Evolutionary conservation across 2,797 vertebrate genomes (phyloP), one percentile per base, ranked within the genome.

Genomic region (Peromyscus melanophrys): DNA sequence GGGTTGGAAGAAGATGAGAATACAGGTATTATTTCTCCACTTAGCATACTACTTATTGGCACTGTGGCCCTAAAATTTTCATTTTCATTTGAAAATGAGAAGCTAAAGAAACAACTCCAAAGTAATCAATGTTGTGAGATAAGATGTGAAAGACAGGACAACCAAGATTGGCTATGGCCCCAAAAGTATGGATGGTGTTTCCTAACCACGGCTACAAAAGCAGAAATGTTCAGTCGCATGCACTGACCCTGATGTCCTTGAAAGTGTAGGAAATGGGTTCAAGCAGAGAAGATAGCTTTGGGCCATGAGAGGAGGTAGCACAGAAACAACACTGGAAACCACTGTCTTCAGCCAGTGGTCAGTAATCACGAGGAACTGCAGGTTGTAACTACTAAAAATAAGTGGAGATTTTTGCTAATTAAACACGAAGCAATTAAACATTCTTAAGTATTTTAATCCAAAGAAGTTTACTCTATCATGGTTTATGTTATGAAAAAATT

Each of bases 401-500:
- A 90, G 25, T 63, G 34, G 34, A 27, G 6, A 80, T 83, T 92
- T 65, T 43, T 43, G 59, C 12, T 57, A 81, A 34, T 34, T 55
- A 55, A 55, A 55, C 52, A 55, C 4, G 31, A 92, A 93, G 80
- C 19, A 95, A 78, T 23, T 2, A 90, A 92, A 92, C 89, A 52
- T 19, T 92, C 19, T 61, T 9, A 61, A 84, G 52, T 69, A 71
- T 69, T 67, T 75, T 75, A 43, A 21, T 40, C 61, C 11, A 25
- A 46, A 40, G 4, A 25, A 6, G 75, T 63, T 81, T 46, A 23
- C 4, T 90, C 34, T 2, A 84, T 13, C 4, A 46, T 80, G 82
- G 73, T 80, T 87, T 88, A 49, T 37, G 86, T 78, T 55, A 76
- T 0, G 87, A 40, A 46, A 95, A 95, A 43, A n/a, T 40, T 90